phyloP scores from a whole-genome alignment of 2,888 invertebrate genomes.

The Boloria selene region DNA sequence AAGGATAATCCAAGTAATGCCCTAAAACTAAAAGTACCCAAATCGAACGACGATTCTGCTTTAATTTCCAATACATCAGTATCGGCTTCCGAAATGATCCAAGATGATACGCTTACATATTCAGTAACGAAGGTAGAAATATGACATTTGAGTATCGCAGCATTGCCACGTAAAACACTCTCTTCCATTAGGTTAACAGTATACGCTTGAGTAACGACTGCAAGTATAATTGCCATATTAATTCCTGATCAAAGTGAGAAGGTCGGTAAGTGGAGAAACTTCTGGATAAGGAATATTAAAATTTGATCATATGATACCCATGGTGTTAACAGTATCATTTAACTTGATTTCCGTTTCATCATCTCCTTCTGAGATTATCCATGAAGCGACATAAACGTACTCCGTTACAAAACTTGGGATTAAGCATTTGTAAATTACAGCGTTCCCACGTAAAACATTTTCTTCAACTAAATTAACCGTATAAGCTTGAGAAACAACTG shows the following conservation, averaged over 20 bases:
- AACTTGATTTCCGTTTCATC: constrained; percentile 64
- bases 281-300: constrained; percentile 22
- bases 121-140: constrained; percentile 96
- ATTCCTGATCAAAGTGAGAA: neutral
- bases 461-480: constrained; percentile 92
- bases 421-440: constrained; percentile 90
- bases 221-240: constrained; percentile 54
- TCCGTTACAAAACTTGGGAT: constrained; percentile 93
- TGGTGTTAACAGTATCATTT: constrained; percentile 55
- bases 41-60: constrained; percentile 64
- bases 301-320: constrained; percentile 55
- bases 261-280: constrained; percentile 5
- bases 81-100: constrained; percentile 90
- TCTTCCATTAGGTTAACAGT: constrained; percentile 95
- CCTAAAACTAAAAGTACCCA: constrained; percentile 58
- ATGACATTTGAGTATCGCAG: constrained; percentile 95
- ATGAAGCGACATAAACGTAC: constrained; percentile 90
- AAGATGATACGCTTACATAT: constrained; percentile 92
- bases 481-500: constrained; percentile 85
- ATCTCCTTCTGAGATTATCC: constrained; percentile 87
- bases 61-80: constrained; percentile 74
- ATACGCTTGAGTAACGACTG: constrained; percentile 95
- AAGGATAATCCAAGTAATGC: constrained; percentile 34
- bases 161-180: constrained; percentile 94
- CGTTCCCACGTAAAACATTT: constrained; percentile 91